Conservation (phyloP, 2,113 vertebrate genomes). For the Capricornis sumatraensis region DNA sequence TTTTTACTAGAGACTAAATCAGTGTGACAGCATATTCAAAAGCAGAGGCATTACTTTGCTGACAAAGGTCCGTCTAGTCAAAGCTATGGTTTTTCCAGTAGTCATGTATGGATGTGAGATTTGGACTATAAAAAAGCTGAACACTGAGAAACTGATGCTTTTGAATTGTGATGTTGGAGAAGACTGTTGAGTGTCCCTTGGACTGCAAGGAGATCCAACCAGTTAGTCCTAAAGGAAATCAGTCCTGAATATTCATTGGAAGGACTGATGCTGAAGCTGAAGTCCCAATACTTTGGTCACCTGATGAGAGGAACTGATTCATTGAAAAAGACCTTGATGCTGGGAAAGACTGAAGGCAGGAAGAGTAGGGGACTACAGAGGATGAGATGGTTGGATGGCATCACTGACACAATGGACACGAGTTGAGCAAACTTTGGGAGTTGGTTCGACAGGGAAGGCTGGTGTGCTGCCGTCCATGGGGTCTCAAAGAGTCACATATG, state of each 20-base stretch:
- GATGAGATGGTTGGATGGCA: background rate
- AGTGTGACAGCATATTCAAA: background rate
- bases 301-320: background rate
- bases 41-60: background rate
- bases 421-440: background rate
- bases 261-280: background rate
- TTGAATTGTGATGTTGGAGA: background rate
- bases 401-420: background rate
- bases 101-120: background rate
- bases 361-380: background rate
- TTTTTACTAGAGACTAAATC: background rate
- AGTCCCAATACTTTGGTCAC: background rate
- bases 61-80: background rate
- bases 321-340: background rate
- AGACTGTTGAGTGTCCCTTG: background rate
- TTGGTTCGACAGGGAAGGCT: background rate
- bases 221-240: background rate
- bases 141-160: rapidly evolving
- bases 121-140: background rate
- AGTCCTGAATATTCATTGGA: background rate
- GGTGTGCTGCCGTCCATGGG: background rate
- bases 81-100: background rate
- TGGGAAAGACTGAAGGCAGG: background rate
- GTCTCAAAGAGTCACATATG: background rate
- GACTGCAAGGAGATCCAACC: background rate